These are phyloP conservation scores for Carcina quercana DNA, from an alignment of 2,888 invertebrate species.

Conservation along the genomic window DNA sequence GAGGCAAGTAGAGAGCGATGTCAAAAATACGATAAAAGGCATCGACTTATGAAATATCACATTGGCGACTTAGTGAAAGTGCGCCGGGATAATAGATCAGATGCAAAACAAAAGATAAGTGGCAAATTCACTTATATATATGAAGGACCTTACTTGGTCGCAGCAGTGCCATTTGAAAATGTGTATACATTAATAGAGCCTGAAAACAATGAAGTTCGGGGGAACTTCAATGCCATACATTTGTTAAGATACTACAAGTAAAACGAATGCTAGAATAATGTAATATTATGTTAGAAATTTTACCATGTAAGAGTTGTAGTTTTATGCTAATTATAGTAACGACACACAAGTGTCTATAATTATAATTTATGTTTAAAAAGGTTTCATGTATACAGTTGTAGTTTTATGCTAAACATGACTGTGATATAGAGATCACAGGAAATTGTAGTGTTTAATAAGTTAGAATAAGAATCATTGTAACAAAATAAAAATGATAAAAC, in stretches of 20 bases:
- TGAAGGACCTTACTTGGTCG: constrained; percentile 4
- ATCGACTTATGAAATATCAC: constrained; percentile 9
- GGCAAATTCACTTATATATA: constrained; percentile 1
- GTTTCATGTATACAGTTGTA: too few species aligned
- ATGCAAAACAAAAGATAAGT: constrained; percentile 9
- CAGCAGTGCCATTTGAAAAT: constrained; percentile 1
- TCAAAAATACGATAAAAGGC: constrained; percentile 4
- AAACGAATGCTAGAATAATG: too few species aligned
- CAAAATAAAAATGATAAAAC: too few species aligned
- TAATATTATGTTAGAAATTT: too few species aligned
- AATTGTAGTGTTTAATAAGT: too few species aligned
- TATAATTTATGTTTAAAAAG: too few species aligned
- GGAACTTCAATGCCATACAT: constrained; percentile 3
- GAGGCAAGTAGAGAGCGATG: constrained; percentile 1
- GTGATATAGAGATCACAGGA: too few species aligned
- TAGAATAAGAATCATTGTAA: too few species aligned
- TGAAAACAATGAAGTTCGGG: background rate
- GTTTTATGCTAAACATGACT: too few species aligned
- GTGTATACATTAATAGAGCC: constrained; percentile 3
- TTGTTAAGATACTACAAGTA: constrained; percentile 2
- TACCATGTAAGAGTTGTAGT: too few species aligned
- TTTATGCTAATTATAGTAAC: too few species aligned
- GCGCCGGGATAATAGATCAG: constrained; percentile 6
- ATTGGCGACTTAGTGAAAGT: constrained; percentile 15
- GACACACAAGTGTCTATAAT: too few species aligned